Percentiles rank a stretch among this genome's conserved stretches.
These are phyloP conservation scores for Diorhabda sublineata DNA, from an alignment of 1,140 invertebrate species.

Conservation along the genomic window DNA sequence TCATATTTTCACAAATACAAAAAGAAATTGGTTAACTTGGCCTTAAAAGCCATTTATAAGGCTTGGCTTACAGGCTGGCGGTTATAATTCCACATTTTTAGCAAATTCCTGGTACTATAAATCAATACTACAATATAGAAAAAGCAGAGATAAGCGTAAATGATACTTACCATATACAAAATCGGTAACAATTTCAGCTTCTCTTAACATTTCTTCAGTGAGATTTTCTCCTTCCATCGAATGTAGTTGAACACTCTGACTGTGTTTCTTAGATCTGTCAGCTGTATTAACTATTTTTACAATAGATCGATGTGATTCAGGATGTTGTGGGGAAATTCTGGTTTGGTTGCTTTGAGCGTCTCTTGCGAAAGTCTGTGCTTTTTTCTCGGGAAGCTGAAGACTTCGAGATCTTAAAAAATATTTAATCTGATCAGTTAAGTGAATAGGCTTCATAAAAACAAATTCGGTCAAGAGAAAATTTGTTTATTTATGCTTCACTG, in stretches of 20 bases:
- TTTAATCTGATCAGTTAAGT: neutral
- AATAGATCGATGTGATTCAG: slow-evolving; percentile 46
- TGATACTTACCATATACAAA: slow-evolving; percentile 49
- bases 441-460: neutral
- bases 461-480: too few species aligned
- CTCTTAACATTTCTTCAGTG: slow-evolving; percentile 51
- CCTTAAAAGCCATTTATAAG: too few species aligned
- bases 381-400: slow-evolving; percentile 55
- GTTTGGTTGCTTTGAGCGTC: slow-evolving; percentile 16
- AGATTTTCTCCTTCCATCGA: slow-evolving; percentile 42
- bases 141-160: neutral
- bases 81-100: too few species aligned
- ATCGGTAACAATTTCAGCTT: slow-evolving; percentile 55
- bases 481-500: too few species aligned
- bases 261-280: slow-evolving; percentile 13
- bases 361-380: slow-evolving; percentile 43
- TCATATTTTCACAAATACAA: too few species aligned
- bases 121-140: too few species aligned
- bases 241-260: slow-evolving; percentile 17
- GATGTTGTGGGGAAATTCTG: slow-evolving; percentile 40
- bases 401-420: slow-evolving; percentile 47
- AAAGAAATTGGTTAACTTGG: too few species aligned
- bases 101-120: too few species aligned
- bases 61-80: too few species aligned
- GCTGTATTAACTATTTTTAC: slow-evolving; percentile 45